Evolutionary conservation across 1,140 invertebrate genomes (phyloP).

Genomic region (Sinella curviseta): DNA sequence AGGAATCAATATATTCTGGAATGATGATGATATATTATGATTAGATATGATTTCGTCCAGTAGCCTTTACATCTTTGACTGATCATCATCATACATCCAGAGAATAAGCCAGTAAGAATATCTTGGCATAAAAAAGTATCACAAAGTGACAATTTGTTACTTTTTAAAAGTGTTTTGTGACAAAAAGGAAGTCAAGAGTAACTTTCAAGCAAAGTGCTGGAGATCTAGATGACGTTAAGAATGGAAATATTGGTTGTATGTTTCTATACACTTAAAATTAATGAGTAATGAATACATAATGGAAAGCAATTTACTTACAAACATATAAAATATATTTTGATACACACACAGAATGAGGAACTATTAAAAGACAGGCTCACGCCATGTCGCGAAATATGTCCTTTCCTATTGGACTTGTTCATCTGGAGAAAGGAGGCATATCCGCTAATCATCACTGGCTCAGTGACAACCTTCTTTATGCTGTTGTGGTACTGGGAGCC

Average conservation of each 20-base stretch:
- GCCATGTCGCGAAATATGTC: conserved; percentile 45
- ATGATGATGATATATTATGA: too few species aligned
- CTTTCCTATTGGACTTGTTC: conserved; percentile 46
- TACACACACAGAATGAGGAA: conserved; percentile 42
- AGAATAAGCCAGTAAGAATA: too few species aligned
- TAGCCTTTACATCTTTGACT: too few species aligned
- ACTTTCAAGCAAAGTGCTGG: not conserved
- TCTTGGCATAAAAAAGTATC: too few species aligned
- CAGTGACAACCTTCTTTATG: conserved; percentile 40
- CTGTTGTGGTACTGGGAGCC: conserved; percentile 37
- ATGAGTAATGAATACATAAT: too few species aligned
- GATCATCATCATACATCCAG: too few species aligned
- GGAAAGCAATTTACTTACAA: too few species aligned
- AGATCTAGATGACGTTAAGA: conserved; percentile 44
- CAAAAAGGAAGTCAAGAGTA: not conserved
- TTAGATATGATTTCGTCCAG: too few species aligned
- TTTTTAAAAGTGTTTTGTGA: not conserved
- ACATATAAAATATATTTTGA: not conserved
- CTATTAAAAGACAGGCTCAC: conserved; percentile 44
- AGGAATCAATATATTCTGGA: too few species aligned
- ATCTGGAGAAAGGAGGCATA: conserved; percentile 46
- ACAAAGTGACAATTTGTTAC: too few species aligned
- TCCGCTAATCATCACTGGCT: conserved; percentile 34
- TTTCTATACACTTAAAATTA: not conserved
- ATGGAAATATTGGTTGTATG: conserved; percentile 47